Evolutionary conservation across 2,888 invertebrate species (phyloP), one percentile per base, ranked within the genome.

Genomic region (Anoncus sp.): DNA sequence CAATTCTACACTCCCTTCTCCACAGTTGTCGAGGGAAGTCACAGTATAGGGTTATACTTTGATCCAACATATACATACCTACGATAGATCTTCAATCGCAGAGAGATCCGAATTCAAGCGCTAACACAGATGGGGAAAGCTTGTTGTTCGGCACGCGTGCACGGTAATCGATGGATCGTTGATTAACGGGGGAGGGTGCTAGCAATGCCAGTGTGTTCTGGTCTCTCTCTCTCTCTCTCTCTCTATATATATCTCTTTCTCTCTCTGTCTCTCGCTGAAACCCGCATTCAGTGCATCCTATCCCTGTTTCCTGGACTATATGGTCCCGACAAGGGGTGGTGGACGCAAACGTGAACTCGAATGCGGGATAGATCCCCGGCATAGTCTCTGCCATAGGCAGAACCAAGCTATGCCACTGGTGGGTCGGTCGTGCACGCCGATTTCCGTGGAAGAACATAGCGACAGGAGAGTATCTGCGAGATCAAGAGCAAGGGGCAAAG

Each of bases 281-380:
- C 55, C 35, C 27, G 73, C 66, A 66, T 73, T 14, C 57, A 67
- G 31, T 47, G 57, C 43, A 35, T 14, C 27, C 24, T 35, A 57
- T 43, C 10, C 38, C 51, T 10, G 59, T 60, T 55, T 53, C 69
- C 47, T 31, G 24, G 47, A 24, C 27, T 38, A 57, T 38, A 57
- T 55, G 40, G 18, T 59, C 6, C n/a, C 10, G 47, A 12, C 22
- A 51, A 47, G 47, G 35, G 55, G 31, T 20, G 40, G 43, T 69
- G 43, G 51, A 43, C 31, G 51, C n/a, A 47, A 66, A 49, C 53
- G 35, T 27, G 20, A 49, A 59, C 62, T 66, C 66, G 55, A 75
- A 78, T 78, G 66, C 66, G 78, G 78, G 78, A 71, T 71, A 47
- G 65, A 73, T 75, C 59, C 22, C 43, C 47, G n/a, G 66, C 31